A percentile compares a stretch with the other conserved stretches of the same genome.
Evolutionary conservation across 1,140 invertebrate genomes (phyloP).

Genomic region (Leucophenga varia): DNA sequence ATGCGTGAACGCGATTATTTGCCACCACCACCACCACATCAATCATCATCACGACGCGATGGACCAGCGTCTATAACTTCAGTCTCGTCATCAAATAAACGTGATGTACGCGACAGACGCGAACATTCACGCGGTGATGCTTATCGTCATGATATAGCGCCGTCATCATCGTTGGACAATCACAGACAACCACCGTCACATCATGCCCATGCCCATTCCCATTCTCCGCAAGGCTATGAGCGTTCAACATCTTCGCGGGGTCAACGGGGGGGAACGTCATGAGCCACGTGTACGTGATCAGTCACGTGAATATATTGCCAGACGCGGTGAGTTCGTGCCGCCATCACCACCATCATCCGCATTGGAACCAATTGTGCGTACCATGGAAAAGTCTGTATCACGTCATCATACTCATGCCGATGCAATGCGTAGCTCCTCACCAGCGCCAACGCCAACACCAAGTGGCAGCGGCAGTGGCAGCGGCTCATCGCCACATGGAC

Average conservation of each 20-base stretch:
- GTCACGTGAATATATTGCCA: constrained; percentile 30
- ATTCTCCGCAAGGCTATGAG: no score
- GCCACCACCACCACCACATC: no score
- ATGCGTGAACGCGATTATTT: no score
- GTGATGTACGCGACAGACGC: constrained; percentile 15
- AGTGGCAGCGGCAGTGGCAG: constrained; percentile 10
- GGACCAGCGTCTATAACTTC: no score
- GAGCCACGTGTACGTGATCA: constrained; percentile 24
- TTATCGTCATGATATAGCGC: constrained; percentile 21
- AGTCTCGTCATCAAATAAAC: no score
- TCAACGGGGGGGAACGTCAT: constrained; percentile 8
- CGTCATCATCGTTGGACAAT: neutral
- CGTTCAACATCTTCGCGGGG: no score
- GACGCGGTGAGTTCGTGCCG: constrained; percentile 16
- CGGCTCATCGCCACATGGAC: constrained; percentile 4
- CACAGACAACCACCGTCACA: no score
- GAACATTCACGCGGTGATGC: constrained; percentile 18
- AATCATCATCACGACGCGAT: no score
- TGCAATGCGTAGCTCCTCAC: constrained; percentile 35
- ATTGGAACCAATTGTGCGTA: constrained; percentile 9
- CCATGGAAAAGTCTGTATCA: constrained; percentile 18
- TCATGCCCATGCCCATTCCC: no score
- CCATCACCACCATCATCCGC: constrained; percentile 1
- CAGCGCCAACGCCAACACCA: constrained; percentile 32
- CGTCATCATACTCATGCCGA: constrained; percentile 15